A percentile compares a stretch with the other conserved stretches of the same genome.
Evolutionary conservation across 2,888 invertebrate species (phyloP).

Genomic region (Diloba caeruleocephala): DNA sequence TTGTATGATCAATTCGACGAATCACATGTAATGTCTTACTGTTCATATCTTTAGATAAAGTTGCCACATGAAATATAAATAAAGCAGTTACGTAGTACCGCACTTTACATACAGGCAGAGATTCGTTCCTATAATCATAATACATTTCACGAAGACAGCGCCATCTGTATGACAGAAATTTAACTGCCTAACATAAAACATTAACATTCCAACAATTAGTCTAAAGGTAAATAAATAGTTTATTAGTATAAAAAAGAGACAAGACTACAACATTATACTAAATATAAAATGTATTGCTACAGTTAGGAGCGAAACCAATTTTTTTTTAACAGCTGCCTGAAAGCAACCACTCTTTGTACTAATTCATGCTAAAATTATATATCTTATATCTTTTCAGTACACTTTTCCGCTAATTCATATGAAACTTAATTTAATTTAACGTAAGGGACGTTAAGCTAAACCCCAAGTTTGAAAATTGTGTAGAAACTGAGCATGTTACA

Average conservation of each 20-base stretch:
- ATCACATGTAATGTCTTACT: slow-evolving; percentile 39
- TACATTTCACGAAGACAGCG: slow-evolving; percentile 52
- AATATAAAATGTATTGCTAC: slow-evolving; percentile 72
- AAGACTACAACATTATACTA: slow-evolving; percentile 72
- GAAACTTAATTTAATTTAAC: slow-evolving; percentile 50
- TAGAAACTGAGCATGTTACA: slow-evolving; percentile 66
- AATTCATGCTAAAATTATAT: slow-evolving; percentile 66
- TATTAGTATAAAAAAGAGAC: slow-evolving; percentile 66
- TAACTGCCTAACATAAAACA: slow-evolving; percentile 69
- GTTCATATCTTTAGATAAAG: slow-evolving; percentile 26
- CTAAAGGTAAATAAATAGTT: slow-evolving; percentile 75
- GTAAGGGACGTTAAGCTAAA: slow-evolving; percentile 44
- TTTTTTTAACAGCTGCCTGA: slow-evolving; percentile 62
- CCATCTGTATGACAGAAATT: slow-evolving; percentile 53
- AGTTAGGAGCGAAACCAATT: slow-evolving; percentile 77
- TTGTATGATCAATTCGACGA: slow-evolving; percentile 24
- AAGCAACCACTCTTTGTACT: slow-evolving; percentile 76
- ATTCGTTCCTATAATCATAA: slow-evolving; percentile 31
- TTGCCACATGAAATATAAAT: slow-evolving; percentile 16
- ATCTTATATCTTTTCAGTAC: slow-evolving; percentile 56
- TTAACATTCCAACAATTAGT: slow-evolving; percentile 79
- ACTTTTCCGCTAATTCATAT: slow-evolving; percentile 58
- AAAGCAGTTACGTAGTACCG: slow-evolving; percentile 14
- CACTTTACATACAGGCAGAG: slow-evolving; percentile 21
- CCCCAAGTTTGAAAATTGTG: slow-evolving; percentile 47